These are phyloP conservation scores for Branchipolynoe longqiensis DNA, from an alignment of 2,888 invertebrate genomes.

Conservation along the genomic window DNA sequence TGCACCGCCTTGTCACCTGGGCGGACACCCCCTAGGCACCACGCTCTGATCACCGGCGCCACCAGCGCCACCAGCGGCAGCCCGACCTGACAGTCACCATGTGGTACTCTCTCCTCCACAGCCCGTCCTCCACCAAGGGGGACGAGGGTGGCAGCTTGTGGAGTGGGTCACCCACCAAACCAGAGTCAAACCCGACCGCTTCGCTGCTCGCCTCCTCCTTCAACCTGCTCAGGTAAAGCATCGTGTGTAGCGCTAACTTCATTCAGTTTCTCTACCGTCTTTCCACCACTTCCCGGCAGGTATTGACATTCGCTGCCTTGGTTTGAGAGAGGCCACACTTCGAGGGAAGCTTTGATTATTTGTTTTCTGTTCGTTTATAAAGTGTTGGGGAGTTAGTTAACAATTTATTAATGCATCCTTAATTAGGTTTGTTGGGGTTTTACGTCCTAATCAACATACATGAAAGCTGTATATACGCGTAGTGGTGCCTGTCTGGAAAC, in stretches of 20 bases:
- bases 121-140: conserved; percentile 21
- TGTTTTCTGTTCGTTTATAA: no score
- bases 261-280: not conserved
- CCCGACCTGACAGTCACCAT: conserved; percentile 9
- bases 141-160: conserved; percentile 2
- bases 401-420: no score
- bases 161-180: conserved; percentile 40
- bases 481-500: no score
- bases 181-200: conserved; percentile 53
- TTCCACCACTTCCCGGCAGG: not conserved
- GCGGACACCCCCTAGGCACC: no score
- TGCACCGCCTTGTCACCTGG: not conserved
- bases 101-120: conserved; percentile 48
- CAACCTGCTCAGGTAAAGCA: conserved; percentile 42
- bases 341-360: no score
- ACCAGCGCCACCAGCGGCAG: not conserved
- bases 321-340: no score
- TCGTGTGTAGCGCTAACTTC: not conserved
- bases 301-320: not conserved
- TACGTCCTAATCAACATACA: no score
- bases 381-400: no score
- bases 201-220: conserved; percentile 50
- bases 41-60: no score
- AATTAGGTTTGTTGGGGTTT: no score
- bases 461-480: no score